These are phyloP conservation scores for Sebastes itinus DNA, from an alignment of 2,797 vertebrate species.

Conservation along the genomic window DNA sequence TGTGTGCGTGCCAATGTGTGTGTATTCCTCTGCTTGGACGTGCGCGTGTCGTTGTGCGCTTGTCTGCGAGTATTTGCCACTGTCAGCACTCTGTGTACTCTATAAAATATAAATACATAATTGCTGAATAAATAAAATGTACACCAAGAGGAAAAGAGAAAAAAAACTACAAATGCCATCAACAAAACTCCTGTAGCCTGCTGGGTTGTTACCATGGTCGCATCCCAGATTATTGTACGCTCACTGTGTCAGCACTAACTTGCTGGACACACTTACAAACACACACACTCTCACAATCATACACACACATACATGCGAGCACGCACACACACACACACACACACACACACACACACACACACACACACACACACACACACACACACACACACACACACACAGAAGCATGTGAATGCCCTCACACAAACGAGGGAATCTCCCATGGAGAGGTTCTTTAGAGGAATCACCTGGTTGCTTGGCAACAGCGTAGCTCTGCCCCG, in stretches of 20 bases:
- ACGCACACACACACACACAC: not conserved
- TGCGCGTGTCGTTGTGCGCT: conserved; percentile 7
- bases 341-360: not conserved
- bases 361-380: no score
- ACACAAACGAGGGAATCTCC: conserved; percentile 80
- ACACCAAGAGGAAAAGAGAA: conserved; percentile 51
- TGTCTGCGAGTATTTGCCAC: conserved; percentile 44
- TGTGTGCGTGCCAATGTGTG: not conserved
- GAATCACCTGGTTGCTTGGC: conserved; percentile 86
- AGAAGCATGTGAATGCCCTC: conserved; percentile 62
- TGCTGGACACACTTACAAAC: conserved; percentile 37
- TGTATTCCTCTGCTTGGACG: not conserved
- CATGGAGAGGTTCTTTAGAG: conserved; percentile 79
- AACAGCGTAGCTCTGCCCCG: conserved; percentile 78
- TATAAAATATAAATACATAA: conserved; percentile 78
- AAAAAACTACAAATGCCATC: conserved; percentile 47
- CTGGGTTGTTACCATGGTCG: conserved; percentile 63
- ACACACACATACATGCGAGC: not conserved
- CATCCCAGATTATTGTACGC: conserved; percentile 47
- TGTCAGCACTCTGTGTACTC: conserved; percentile 69
- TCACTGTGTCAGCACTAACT: conserved; percentile 65
- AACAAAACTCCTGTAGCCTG: conserved; percentile 31
- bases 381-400: conserved; percentile 1
- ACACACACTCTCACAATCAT: conserved; percentile 7
- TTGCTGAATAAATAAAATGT: conserved; percentile 80